Base-by-base conservation (phyloP, 2,888 invertebrate genomes). In the Dynastes tityus region DNA sequence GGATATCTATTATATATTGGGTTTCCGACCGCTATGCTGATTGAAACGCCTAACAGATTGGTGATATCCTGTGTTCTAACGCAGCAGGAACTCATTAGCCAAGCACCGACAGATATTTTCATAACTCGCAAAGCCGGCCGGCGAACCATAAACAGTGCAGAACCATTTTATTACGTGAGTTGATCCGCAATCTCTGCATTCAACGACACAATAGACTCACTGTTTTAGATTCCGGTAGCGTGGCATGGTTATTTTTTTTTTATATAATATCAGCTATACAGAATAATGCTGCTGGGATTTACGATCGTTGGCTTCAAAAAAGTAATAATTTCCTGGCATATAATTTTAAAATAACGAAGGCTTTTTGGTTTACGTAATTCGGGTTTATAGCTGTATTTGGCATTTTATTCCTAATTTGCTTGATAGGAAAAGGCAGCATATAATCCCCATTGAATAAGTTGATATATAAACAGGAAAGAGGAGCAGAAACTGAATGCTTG, bases 41-140 rank as follows among this genome's bases (percentile, higher is more conserved):
- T 49, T 45, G 22, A 27, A 27, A 16, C 53, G 13, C 32, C 70
- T 53, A 49, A 32, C 70, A 29, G 70, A 70, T 70, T 70, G 51
- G 51, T 5, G 32, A 29, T 51, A 6, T 53, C 51, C 70, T 29
- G 29, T 11, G 53, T 13, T 53, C 51, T 29, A 70, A 32, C 51
- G 1, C 65, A 40, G 65, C 40, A 65, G 65, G 16, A 53, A 29
- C 27, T 70, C 29, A 9, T 70, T 70, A 53, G 53, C 8, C 70
- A 29, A 22, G 13, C 70, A 53, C 11, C 0, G 64, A 37, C 13
- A 32, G 11, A 64, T 29, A 64, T 37, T 64, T 37, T 64, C 64
- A 64, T 9, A 32, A 37, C n/a, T 2, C 37, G 13, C 11, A 64
- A 29, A 64, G 32, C 64, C n/a, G n/a, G 29, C 11, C n/a, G 13